Base-by-base conservation (phyloP, 2,113 vertebrate genomes). In the Macaca nemestrina region DNA sequence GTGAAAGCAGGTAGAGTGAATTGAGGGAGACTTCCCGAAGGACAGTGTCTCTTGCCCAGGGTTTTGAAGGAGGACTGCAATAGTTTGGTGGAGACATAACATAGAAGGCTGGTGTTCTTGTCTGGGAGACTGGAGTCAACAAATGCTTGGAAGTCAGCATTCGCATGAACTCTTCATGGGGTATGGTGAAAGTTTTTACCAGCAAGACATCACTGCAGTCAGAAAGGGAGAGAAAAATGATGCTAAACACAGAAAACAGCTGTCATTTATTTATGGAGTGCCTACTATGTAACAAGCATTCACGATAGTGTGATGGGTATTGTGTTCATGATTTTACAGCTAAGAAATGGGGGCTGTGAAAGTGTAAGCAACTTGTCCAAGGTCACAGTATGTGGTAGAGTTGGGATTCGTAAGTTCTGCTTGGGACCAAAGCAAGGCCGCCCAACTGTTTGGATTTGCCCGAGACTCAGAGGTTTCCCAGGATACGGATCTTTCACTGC, bases 251-350 rank as follows among this genome's bases (percentile, higher is more conserved):
- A 81, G 40, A 80, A 81, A 86, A 72, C 40, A 67, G 52, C 73
- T 84, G 84, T 55, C 88, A 72, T 75, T 86, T 82, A 59, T 38
- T 90, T 92, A 86, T 52, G 61, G 25, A 30, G 61, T 93, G 35
- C 55, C 50, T 68, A n/a, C 11, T 73, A 18, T 73, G 38, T 73
- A 43, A 79, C n/a, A 70, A 67, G n/a, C 6, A 38, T 82, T 67
- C 59, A 88, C 55, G 50, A 52, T 3, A 83, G 20, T 43, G 35
- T 32, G 43, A 22, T 32, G 52, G 16, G 17, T n/a, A 27, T 80
- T 43, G 50, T 38, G 12, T 38, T 45, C 78, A 43, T 61, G 52
- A 3, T 85, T 94, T 94, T 78, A 43, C 23, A 50, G 55, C 16
- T 81, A 67, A 57, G 78, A 91, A 72, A 40, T 87, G 38, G 68